These are phyloP conservation scores for Apoda limacodes DNA, from an alignment of 2,888 invertebrate species.

Conservation along the genomic window DNA sequence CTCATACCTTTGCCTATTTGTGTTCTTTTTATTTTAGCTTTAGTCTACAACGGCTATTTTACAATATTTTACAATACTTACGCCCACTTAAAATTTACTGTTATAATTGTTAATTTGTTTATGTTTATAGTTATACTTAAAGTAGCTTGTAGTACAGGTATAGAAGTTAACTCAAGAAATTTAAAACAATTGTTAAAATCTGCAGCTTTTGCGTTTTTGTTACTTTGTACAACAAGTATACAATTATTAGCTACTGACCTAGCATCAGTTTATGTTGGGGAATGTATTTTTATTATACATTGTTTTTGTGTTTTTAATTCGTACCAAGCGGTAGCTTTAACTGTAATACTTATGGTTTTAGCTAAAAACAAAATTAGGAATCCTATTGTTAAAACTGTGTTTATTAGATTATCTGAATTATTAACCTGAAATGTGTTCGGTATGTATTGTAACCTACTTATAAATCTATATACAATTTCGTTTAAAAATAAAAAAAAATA, in stretches of 20 bases:
- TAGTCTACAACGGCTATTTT: constrained; percentile 18
- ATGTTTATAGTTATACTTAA: constrained; percentile 36
- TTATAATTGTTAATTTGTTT: constrained; percentile 31
- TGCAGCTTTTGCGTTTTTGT: constrained; percentile 29
- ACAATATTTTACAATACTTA: constrained; percentile 25
- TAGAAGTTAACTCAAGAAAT: constrained; percentile 20
- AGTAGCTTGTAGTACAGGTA: constrained; percentile 24
- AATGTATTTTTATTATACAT: constrained; percentile 12
- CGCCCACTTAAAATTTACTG: constrained; percentile 30
- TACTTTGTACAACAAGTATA: constrained; percentile 36
- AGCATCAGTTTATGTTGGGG: constrained; percentile 18
- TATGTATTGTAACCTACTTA: too few relatives aligned
- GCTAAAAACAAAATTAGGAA: background rate
- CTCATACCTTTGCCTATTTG: constrained; percentile 29
- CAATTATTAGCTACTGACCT: constrained; percentile 39
- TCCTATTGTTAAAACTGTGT: background rate
- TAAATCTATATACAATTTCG: too few relatives aligned
- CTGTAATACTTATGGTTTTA: constrained; percentile 24
- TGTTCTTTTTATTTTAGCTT: constrained; percentile 22
- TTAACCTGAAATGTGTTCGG: background rate
- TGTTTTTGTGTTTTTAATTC: constrained; percentile 30
- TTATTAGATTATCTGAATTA: background rate
- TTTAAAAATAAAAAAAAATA: too few relatives aligned
- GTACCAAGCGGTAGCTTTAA: constrained; percentile 26
- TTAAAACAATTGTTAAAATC: constrained; percentile 24